Evolutionary conservation across 2,113 vertebrate genomes (phyloP), one percentile per base, ranked within the genome.

Genomic region (Psittacara wagleri): DNA sequence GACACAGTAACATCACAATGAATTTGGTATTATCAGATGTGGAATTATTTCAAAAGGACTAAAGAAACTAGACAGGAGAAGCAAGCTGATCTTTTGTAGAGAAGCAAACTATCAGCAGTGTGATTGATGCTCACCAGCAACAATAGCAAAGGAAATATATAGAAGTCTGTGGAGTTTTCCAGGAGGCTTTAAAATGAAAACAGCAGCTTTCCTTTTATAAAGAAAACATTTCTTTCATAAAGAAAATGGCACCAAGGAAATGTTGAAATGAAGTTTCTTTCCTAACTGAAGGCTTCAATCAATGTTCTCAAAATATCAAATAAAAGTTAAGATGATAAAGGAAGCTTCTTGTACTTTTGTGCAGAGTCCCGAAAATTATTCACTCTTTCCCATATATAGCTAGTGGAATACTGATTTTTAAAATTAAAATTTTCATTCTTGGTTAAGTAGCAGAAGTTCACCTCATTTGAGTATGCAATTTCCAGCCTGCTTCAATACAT

Each of bases 121-220:
- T 74, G 78, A 88, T 63, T 74, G 78, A 89, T 63, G 93, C 75
- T 95, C 88, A 80, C 69, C 84, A 92, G 86, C 64, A 86, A 82
- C 95, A 96, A 97, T 79, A 97, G 95, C 55, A 94, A 97, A 97
- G 97, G 96, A 97, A 97, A 97, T 97, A 97, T 97, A 96, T 54
- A 93, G 77, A 64, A 89, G 62, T 76, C 64, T 29, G 78, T 27
- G 39, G 51, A 83, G 28, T 80, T 88, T 95, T 89, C 74, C 92
- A 92, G 74, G 59, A 52, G 90, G 75, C 49, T 84, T 84, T 70
- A 74, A 88, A 90, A 85, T 81, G 3, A 72, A n/a, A 59, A 59
- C 33, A n/a, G 33, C 55, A 59, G 33, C 20, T 59, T 59, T 59
- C n/a, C 55, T n/a, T 59, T n/a, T n/a, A 59, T n/a, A n/a, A 57